Evolutionary conservation across 2,888 invertebrate species (phyloP), one percentile per base, ranked within the genome.

Genomic region (Himalopsyche anomala): DNA sequence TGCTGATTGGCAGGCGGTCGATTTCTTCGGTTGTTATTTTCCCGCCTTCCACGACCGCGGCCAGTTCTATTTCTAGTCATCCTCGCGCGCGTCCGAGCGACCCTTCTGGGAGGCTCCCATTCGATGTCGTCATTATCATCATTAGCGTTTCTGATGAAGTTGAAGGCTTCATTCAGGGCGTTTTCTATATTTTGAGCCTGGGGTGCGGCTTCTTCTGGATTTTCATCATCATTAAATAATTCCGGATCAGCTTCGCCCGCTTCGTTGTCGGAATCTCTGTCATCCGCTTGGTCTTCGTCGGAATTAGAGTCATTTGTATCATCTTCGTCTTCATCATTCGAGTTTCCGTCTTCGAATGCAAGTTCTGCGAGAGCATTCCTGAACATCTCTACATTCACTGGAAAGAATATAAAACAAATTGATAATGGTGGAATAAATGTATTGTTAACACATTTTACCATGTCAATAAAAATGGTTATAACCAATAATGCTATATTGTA

Each of bases 351-450:
- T 36, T 84, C 84, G 17, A 19, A 91, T 42, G 91, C 92, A 19
- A 93, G 90, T 0, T 91, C 92, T 90, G 92, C 91, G 89, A 93
- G 92, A 19, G 92, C 93, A 89, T 93, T 91, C 42, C 92, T 92
- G 17, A 93, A 90, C 84, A 92, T 88, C 83, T 90, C 91, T 45
- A 91, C 90, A 42, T 91, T 91, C 89, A 91, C 91, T 90, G 88
- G n/a, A 36, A 12, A 74, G 28, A 69, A 69, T 69, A 45, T 45
- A 12, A 51, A 51, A 51, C 36, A 28, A 15, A 56, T n/a, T 45
- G 5, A 28, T 81, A 45, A n/a, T 17, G 17, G 38, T 45, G 8
- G 15, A 15, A 51, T 51, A 36, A 74, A 11, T 38, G 19, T 12
- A 15, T 74, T 19, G 12, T n/a, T 5, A 11, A 80, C 6, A 36